Evolutionary conservation across 2,888 invertebrate species (phyloP).

Genomic region (Coecobrya sp.): DNA sequence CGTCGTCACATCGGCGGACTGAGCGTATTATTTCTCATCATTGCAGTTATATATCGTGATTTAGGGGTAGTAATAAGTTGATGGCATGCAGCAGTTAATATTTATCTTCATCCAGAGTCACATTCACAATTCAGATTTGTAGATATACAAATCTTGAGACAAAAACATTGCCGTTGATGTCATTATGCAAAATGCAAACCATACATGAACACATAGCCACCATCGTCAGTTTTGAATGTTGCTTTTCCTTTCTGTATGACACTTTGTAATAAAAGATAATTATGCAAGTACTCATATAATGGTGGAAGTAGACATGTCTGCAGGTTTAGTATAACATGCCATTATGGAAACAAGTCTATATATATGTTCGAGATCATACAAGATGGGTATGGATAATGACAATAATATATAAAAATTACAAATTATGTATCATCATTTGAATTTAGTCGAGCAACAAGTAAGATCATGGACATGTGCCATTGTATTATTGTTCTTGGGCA

Average conservation of each 20-base stretch:
- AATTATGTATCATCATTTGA: neutral
- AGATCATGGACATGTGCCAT: slow-evolving; percentile 13
- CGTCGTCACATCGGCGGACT: too few species aligned
- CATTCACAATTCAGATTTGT: neutral
- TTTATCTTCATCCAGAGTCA: neutral
- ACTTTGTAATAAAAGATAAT: neutral
- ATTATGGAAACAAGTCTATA: neutral
- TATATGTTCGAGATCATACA: neutral
- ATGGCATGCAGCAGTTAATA: neutral
- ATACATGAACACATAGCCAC: neutral
- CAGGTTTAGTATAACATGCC: neutral
- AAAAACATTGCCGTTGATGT: neutral
- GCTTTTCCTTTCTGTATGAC: neutral
- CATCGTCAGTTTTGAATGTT: neutral
- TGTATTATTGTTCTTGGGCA: neutral
- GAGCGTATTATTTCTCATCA: neutral
- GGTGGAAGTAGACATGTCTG: neutral
- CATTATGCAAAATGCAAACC: neutral
- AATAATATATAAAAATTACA: neutral
- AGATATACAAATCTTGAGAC: slow-evolving; percentile 10
- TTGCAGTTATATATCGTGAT: neutral
- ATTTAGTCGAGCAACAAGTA: neutral
- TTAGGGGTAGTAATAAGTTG: neutral
- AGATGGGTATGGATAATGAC: neutral
- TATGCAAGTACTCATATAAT: slow-evolving; percentile 2